Conservation (phyloP, 2,113 vertebrate genomes). For the Corythornis madagascariensis region DNA sequence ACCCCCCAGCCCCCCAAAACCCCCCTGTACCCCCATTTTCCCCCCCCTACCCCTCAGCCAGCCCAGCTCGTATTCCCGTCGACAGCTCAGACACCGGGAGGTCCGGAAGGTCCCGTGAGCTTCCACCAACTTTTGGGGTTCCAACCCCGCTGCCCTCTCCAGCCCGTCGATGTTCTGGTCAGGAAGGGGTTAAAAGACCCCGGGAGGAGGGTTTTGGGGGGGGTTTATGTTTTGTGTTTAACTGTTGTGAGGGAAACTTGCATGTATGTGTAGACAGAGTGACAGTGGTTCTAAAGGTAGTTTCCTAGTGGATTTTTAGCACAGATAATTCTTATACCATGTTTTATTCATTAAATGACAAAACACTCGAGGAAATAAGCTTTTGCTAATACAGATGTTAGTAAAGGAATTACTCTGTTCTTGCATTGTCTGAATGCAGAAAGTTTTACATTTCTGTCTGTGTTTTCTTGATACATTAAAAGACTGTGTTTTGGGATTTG, state of each 20-base stretch:
- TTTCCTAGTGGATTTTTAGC: background rate
- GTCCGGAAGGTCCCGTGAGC: too few species aligned
- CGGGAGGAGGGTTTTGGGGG: too few species aligned
- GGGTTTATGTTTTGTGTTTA: background rate
- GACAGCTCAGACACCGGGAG: too few species aligned
- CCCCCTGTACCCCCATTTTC: too few species aligned
- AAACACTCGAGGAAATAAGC: background rate
- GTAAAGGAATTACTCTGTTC: background rate
- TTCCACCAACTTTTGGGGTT: too few species aligned
- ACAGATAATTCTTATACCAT: background rate
- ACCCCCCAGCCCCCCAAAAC: too few species aligned
- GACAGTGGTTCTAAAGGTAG: background rate
- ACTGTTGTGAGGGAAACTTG: background rate
- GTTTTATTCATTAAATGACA: background rate
- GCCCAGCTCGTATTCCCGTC: too few species aligned
- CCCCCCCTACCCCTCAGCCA: too few species aligned
- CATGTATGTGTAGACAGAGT: background rate
- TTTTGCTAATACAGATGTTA: background rate
- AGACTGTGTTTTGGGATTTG: background rate
- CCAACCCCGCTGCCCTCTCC: too few species aligned
- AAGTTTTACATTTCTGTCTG: background rate
- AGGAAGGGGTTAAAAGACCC: too few species aligned
- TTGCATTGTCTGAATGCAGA: background rate
- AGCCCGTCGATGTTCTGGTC: too few species aligned
- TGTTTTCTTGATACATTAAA: background rate